Percentiles rank a stretch among this genome's conserved stretches.
These are phyloP conservation scores for Hyperoplus immaculatus DNA, from an alignment of 2,797 vertebrate genomes.

Conservation along the genomic window DNA sequence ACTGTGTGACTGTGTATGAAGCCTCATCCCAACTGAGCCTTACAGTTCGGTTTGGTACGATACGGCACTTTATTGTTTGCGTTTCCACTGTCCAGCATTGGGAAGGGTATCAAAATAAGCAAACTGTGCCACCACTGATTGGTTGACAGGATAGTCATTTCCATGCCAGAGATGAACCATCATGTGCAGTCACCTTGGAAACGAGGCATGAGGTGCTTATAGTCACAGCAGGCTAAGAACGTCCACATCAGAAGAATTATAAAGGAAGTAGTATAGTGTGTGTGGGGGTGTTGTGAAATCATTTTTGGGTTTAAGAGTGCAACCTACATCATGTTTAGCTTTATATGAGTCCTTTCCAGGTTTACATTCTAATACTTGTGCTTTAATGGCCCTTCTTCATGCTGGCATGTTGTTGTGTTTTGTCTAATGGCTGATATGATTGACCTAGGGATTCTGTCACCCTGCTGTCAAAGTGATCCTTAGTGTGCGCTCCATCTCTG, in stretches of 20 bases:
- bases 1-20: neutral
- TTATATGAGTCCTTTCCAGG: neutral
- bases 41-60: no score
- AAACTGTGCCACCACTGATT: no score
- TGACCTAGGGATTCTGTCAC: constrained; percentile 4
- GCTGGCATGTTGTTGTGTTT: constrained; percentile 31
- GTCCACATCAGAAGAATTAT: neutral
- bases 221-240: neutral
- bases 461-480: constrained; percentile 21
- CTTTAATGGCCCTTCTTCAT: neutral
- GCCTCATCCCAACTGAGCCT: constrained; percentile 2
- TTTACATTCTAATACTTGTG: neutral
- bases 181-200: no score
- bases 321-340: no score
- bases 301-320: neutral
- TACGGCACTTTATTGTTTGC: no score
- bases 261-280: neutral
- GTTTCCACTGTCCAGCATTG: no score
- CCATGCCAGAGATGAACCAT: no score
- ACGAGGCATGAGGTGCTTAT: no score
- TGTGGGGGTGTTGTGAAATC: neutral
- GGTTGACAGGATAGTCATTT: no score
- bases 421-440: constrained; percentile 6
- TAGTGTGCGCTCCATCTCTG: neutral
- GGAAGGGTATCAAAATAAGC: no score